Conservation (phyloP, 92 coral and sea anemone species). For the Pocillopora meandrina region DNA sequence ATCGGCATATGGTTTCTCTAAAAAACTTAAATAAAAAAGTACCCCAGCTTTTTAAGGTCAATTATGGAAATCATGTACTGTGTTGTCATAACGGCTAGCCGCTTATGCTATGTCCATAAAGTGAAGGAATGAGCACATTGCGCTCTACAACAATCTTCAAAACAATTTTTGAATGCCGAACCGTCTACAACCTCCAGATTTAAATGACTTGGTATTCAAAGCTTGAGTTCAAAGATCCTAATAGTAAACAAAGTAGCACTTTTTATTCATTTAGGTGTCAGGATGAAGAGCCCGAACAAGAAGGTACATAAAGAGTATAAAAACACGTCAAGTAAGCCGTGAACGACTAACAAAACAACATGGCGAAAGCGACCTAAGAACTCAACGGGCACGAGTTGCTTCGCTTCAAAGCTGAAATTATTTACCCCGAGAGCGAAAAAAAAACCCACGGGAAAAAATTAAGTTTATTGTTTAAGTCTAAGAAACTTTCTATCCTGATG, state of each 20-base stretch:
- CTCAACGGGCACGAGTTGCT: background rate
- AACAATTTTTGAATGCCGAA: background rate
- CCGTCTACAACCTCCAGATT: background rate
- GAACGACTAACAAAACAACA: background rate
- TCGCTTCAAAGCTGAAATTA: background rate
- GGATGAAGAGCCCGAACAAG: conserved; percentile 19
- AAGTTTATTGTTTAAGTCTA: background rate
- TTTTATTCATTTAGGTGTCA: conserved; percentile 42
- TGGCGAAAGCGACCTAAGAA: background rate
- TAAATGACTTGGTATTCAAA: background rate
- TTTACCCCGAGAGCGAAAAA: background rate
- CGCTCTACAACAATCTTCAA: background rate
- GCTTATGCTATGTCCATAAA: background rate
- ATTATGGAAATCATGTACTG: background rate
- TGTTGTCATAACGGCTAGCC: background rate
- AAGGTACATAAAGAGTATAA: background rate
- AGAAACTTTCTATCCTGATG: conserved; percentile 23
- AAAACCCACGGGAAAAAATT: conserved; percentile 7
- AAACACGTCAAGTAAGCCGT: background rate
- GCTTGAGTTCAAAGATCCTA: background rate
- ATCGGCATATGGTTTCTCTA: background rate
- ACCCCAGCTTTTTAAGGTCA: background rate
- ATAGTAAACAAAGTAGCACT: conserved; percentile 28
- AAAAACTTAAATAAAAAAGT: background rate
- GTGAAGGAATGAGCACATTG: background rate